Evolutionary conservation across 2,888 invertebrate species (phyloP).

Genomic region (Cerastoderma edule): DNA sequence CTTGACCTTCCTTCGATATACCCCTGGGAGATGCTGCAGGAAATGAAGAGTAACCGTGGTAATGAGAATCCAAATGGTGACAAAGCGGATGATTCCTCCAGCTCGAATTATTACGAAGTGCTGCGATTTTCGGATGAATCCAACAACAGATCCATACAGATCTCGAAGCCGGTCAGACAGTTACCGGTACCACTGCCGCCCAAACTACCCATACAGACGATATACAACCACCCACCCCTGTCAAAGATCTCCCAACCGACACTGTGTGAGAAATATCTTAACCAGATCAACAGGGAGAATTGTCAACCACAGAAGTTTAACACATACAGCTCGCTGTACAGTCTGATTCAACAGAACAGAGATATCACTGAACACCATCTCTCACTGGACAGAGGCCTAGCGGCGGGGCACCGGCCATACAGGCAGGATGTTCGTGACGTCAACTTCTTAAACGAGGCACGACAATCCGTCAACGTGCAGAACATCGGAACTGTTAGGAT

Average conservation of each 20-base stretch:
- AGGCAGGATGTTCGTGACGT: conserved; percentile 6
- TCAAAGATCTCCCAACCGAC: conserved; percentile 16
- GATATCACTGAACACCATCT: conserved; percentile 40
- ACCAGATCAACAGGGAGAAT: background rate
- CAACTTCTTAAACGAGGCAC: background rate
- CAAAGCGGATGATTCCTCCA: conserved; percentile 42
- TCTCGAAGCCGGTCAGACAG: conserved; percentile 3
- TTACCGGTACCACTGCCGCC: conserved; percentile 38
- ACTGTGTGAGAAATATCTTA: background rate
- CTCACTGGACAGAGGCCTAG: conserved; percentile 26
- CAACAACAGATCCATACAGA: background rate
- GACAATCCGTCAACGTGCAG: background rate
- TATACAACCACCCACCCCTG: conserved; percentile 57
- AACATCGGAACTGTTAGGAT: background rate
- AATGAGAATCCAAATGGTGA: conserved; percentile 9
- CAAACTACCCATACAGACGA: conserved; percentile 48
- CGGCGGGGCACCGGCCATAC: background rate
- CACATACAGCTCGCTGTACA: conserved; percentile 54
- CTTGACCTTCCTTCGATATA: conserved; percentile 26
- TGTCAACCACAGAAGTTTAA: conserved; percentile 39
- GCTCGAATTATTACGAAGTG: conserved; percentile 59
- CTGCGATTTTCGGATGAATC: conserved; percentile 34
- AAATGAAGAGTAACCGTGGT: conserved; percentile 20
- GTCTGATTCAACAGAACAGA: too few species aligned
- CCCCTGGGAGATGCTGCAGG: conserved; percentile 41